Percentiles rank a stretch among this genome's conserved stretches.
These are phyloP conservation scores for Nycteola revayana DNA, from an alignment of 2,888 invertebrate genomes.

Conservation along the genomic window DNA sequence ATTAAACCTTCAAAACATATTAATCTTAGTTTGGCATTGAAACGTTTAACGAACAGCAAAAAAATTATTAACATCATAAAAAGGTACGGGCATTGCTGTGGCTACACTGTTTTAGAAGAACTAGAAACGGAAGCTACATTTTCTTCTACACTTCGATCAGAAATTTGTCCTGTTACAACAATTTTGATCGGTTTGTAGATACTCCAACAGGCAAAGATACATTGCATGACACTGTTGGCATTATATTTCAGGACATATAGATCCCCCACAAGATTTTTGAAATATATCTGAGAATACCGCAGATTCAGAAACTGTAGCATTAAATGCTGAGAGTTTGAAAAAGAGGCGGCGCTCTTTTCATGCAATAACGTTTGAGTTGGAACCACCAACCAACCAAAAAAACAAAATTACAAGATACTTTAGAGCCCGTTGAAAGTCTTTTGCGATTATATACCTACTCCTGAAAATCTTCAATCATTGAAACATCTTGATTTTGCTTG, in stretches of 20 bases:
- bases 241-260: not conserved
- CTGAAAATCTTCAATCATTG: no score
- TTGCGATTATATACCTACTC: no score
- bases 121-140: conserved; percentile 5
- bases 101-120: conserved; percentile 4
- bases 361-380: no score
- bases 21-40: conserved; percentile 37
- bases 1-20: conserved; percentile 21
- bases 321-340: no score
- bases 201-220: conserved; percentile 42
- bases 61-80: conserved; percentile 39
- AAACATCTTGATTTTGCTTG: no score
- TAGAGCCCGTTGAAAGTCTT: no score
- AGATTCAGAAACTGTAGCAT: no score
- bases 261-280: no score
- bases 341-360: no score
- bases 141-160: not conserved
- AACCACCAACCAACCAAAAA: no score
- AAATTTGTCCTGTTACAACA: conserved; percentile 4
- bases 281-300: no score
- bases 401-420: no score
- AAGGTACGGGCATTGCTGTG: conserved; percentile 12
- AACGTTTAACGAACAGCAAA: conserved; percentile 35
- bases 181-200: conserved; percentile 35
- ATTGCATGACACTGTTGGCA: conserved; percentile 40